These are phyloP conservation scores for Leptocoma aspasia DNA, from an alignment of 2,113 vertebrate genomes.

Conservation along the genomic window DNA sequence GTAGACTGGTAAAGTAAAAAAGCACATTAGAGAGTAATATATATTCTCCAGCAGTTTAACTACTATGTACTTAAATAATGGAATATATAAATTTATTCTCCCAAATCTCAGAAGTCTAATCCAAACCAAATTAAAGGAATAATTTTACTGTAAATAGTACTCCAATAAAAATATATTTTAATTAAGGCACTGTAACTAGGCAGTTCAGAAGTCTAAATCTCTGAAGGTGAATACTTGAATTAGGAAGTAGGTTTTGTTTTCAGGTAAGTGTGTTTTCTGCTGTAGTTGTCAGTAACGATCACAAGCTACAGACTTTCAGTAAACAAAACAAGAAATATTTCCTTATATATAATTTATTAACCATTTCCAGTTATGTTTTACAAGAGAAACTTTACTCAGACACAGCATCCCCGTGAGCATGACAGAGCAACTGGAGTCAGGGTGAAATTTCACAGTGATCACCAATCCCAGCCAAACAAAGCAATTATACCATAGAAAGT, in stretches of 20 bases:
- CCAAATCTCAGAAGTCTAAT: neutral
- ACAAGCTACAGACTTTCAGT: neutral
- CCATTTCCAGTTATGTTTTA: constrained; percentile 47
- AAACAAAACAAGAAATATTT: constrained; percentile 21
- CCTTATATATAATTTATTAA: constrained; percentile 64
- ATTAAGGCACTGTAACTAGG: neutral
- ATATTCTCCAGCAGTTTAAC: neutral
- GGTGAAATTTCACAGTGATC: constrained; percentile 27
- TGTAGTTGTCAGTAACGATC: neutral
- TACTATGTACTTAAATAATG: neutral
- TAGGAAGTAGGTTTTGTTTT: neutral
- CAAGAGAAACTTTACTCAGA: neutral
- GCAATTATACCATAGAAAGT: constrained; percentile 8
- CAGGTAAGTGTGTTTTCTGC: neutral
- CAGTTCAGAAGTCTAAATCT: neutral
- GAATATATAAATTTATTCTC: neutral
- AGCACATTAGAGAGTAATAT: neutral
- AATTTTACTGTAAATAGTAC: constrained; percentile 18
- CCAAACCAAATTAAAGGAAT: constrained; percentile 3
- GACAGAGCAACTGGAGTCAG: neutral
- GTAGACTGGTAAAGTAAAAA: neutral
- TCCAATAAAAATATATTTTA: constrained; percentile 16
- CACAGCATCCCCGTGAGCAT: neutral
- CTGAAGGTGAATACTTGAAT: neutral
- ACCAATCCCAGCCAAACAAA: constrained; percentile 28